Percentiles rank a stretch among this genome's conserved stretches.
Conservation (phyloP, 1,140 invertebrate genomes). For the Hyles euphorbiae region DNA sequence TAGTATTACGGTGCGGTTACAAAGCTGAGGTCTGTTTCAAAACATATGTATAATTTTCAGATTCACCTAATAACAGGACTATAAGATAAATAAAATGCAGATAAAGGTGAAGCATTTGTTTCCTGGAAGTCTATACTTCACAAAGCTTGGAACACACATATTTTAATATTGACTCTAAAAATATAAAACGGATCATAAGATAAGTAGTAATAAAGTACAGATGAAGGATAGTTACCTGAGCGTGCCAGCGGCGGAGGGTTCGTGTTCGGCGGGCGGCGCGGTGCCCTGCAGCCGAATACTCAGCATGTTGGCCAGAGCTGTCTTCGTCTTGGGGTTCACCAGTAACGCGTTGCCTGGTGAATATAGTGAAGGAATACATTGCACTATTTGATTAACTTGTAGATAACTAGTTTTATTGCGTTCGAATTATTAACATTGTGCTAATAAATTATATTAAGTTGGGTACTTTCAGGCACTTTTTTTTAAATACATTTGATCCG, state of each 20-base stretch:
- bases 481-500: too few species aligned
- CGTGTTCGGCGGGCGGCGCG: conserved; percentile 54
- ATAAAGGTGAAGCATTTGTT: too few species aligned
- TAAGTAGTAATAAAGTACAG: neutral
- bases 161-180: neutral
- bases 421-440: too few species aligned
- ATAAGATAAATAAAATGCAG: too few species aligned
- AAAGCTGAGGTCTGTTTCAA: too few species aligned
- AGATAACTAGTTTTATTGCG: too few species aligned
- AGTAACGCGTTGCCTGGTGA: conserved; percentile 74
- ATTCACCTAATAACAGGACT: too few species aligned
- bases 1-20: too few species aligned
- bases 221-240: conserved; percentile 59
- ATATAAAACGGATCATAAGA: neutral
- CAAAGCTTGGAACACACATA: neutral
- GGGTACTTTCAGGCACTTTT: too few species aligned
- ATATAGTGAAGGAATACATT: neutral
- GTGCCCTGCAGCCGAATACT: conserved; percentile 87
- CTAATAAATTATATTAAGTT: too few species aligned
- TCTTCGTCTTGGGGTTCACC: conserved; percentile 96
- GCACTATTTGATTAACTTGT: too few species aligned
- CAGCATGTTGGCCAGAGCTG: conserved; percentile 95
- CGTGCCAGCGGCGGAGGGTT: conserved; percentile 83
- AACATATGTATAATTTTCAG: neutral
- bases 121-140: neutral